Evolutionary conservation across 1,140 invertebrate species (phyloP).

Genomic region (Ephestia elutella): DNA sequence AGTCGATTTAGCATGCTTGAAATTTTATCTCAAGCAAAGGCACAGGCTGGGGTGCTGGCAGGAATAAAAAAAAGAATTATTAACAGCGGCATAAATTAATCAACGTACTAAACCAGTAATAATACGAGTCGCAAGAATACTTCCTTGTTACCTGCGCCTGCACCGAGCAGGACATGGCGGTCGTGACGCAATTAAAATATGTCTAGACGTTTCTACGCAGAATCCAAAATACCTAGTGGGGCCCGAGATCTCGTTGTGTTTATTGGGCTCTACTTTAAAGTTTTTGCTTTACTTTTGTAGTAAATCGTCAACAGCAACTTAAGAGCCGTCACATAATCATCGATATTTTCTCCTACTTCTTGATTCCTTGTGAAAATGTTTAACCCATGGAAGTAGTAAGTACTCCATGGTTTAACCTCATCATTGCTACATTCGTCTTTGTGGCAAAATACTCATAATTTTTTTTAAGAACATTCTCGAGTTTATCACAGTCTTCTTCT

Average conservation of each 20-base stretch:
- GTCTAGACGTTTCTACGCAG: not conserved
- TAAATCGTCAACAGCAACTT: no score
- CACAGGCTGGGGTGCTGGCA: not conserved
- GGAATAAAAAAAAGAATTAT: not conserved
- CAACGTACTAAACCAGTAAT: not conserved
- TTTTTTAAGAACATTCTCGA: no score
- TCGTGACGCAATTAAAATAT: slow-evolving; percentile 3
- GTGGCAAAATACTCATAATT: no score
- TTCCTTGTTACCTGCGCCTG: slow-evolving; percentile 3
- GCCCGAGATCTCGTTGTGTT: not conserved
- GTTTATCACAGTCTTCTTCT: no score
- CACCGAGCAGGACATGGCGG: not conserved
- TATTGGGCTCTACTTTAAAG: not conserved
- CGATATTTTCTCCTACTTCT: no score
- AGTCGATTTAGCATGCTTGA: no score
- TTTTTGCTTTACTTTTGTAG: not conserved
- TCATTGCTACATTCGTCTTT: no score
- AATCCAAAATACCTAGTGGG: not conserved
- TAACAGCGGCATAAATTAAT: not conserved
- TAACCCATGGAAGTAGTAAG: no score
- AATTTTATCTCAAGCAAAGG: no score
- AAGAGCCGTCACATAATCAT: no score
- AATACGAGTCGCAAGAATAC: not conserved
- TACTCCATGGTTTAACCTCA: no score
- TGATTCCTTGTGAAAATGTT: no score